Evolutionary conservation across 2,113 vertebrate species (phyloP).

Genomic region (Genyomyrus donnyi): DNA sequence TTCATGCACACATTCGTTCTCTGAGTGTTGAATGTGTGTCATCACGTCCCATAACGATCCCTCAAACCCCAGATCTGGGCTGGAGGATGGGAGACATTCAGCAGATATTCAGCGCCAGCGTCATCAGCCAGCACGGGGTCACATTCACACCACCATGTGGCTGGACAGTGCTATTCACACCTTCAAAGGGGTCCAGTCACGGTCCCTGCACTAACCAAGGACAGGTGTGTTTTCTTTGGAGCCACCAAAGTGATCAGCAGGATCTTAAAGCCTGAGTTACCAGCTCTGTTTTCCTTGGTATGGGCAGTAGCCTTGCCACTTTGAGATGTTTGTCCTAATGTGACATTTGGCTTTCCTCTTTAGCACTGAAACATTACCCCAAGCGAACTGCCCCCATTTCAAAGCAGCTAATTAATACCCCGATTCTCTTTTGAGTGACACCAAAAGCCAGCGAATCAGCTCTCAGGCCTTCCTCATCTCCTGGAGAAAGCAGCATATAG

Average conservation of each 20-base stretch:
- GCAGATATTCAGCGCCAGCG: neutral
- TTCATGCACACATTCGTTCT: neutral
- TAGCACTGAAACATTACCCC: neutral
- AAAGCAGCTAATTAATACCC: neutral
- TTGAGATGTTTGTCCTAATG: neutral
- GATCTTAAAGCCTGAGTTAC: neutral
- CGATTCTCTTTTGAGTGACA: neutral
- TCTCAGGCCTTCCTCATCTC: neutral
- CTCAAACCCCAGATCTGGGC: neutral
- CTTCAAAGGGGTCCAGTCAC: neutral
- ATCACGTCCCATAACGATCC: neutral
- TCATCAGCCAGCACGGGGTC: neutral
- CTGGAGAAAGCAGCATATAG: neutral
- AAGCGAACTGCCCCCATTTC: neutral
- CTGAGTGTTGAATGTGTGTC: neutral
- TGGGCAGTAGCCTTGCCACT: neutral
- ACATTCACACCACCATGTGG: neutral
- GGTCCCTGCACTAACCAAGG: neutral
- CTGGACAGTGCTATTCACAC: neutral
- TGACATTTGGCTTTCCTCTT: neutral
- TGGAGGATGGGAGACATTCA: neutral
- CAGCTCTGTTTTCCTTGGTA: neutral
- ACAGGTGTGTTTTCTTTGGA: neutral
- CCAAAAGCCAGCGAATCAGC: neutral
- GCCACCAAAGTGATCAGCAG: no score